These are phyloP conservation scores for Apamea crenata DNA, from an alignment of 2,888 invertebrate species.

Conservation along the genomic window DNA sequence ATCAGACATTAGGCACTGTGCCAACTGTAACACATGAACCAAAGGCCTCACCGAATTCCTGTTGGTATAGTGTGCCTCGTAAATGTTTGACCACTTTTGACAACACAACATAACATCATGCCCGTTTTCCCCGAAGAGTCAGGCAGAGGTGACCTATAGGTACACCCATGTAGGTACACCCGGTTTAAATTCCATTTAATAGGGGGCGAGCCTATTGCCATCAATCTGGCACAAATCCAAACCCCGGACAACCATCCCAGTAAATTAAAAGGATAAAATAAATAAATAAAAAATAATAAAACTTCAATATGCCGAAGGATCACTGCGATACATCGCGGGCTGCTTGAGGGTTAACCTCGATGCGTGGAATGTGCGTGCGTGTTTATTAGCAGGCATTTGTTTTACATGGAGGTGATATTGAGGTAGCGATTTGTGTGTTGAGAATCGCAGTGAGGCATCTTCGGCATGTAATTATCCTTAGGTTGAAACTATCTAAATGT, in stretches of 20 bases:
- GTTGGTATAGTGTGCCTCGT: not conserved
- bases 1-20: slow-evolving; percentile 52
- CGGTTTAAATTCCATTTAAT: not conserved
- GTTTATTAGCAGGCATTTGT: no score
- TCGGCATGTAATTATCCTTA: no score
- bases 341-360: no score
- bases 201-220: not conserved
- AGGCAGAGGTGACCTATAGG: no score
- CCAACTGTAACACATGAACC: slow-evolving; percentile 54
- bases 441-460: no score
- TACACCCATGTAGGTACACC: no score
- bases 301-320: not conserved
- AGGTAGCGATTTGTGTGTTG: no score
- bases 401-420: no score
- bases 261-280: no score
- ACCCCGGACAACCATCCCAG: not conserved
- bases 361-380: no score
- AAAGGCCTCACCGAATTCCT: slow-evolving; percentile 10
- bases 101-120: not conserved
- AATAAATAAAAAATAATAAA: no score
- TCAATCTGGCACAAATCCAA: not conserved
- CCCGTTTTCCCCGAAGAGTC: not conserved
- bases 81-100: not conserved
- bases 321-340: no score
- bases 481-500: not conserved